Evolutionary conservation across 1,140 invertebrate species (phyloP).

Genomic region (Chionoecetes opilio): DNA sequence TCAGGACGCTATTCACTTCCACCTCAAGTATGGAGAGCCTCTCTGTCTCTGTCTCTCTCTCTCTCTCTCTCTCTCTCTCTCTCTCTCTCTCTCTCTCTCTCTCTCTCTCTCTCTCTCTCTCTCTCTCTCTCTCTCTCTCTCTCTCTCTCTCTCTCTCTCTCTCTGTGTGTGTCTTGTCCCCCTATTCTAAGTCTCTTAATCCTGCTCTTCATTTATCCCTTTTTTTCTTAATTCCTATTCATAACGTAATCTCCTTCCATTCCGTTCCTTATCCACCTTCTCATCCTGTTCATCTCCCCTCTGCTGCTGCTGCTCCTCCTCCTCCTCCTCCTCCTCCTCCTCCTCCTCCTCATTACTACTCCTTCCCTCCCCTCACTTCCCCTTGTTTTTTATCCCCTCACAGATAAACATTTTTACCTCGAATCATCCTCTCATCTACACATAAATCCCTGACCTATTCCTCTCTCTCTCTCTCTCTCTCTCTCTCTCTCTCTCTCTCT

Average conservation of each 20-base stretch:
- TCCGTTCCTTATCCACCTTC: neutral
- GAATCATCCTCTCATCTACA: neutral
- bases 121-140: no score
- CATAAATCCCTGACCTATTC: neutral
- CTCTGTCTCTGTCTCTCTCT: no score
- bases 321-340: neutral
- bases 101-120: no score
- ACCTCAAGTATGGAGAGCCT: no score
- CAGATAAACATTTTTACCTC: neutral
- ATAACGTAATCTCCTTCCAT: neutral
- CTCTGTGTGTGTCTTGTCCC: no score
- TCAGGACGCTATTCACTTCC: no score
- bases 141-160: no score
- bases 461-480: neutral
- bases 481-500: neutral
- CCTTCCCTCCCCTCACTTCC: neutral
- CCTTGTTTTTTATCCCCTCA: neutral
- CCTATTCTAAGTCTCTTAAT: neutral
- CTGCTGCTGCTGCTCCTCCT: neutral
- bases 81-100: neutral
- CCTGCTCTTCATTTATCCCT: neutral
- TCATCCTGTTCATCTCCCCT: neutral
- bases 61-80: neutral
- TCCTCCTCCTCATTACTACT: neutral
- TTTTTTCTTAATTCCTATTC: constrained; percentile 1